Conservation (phyloP, 2,888 invertebrate species). For the Drosophila melanosoma region DNA sequence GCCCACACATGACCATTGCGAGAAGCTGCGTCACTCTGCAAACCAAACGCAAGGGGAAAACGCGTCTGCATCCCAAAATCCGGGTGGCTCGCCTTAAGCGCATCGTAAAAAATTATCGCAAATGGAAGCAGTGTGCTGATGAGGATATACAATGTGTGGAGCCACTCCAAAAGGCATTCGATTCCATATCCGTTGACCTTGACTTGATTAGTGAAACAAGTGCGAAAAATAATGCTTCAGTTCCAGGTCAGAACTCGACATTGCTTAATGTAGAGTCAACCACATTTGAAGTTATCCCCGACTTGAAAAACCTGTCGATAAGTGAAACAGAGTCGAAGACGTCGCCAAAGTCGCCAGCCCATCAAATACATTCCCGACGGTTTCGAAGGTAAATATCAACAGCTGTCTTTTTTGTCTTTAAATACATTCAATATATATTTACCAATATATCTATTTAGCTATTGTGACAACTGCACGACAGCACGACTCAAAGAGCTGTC, state of each 20-base stretch:
- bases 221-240: not conserved
- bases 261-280: not conserved
- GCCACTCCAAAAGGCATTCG: not conserved
- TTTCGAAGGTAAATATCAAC: conserved; percentile 73
- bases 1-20: conserved; percentile 30
- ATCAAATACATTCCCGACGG: conserved; percentile 71
- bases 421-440: not conserved
- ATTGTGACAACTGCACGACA: conserved; percentile 88
- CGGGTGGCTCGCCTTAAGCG: conserved; percentile 68
- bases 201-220: not conserved
- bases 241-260: not conserved
- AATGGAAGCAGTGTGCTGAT: conserved; percentile 25
- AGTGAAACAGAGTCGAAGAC: not conserved
- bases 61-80: conserved; percentile 55
- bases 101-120: conserved; percentile 63
- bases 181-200: not conserved
- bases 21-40: not conserved
- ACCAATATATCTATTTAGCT: conserved; percentile 76
- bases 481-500: conserved; percentile 86
- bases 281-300: conserved; percentile 3
- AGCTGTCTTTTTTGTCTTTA: conserved; percentile 2
- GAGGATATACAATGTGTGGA: not conserved
- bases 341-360: not conserved
- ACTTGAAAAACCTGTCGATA: conserved; percentile 1
- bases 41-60: conserved; percentile 65